Evolutionary conservation across 1,140 invertebrate genomes (phyloP).

Genomic region (Bombus ignitus): DNA sequence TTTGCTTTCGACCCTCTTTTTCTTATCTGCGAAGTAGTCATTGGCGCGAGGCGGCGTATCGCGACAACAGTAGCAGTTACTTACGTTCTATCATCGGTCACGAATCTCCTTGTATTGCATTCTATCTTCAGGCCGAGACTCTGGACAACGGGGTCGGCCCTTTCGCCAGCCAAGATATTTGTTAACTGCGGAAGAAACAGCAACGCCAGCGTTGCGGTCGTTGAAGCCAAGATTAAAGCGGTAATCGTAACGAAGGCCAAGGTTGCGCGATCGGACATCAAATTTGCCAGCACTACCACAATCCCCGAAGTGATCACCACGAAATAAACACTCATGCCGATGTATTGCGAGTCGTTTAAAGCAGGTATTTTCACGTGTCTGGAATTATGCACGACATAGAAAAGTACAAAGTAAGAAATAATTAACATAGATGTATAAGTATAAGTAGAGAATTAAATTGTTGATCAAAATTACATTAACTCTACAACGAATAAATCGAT

Average conservation of each 20-base stretch:
- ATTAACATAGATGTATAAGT: neutral
- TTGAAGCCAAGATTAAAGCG: conserved; percentile 91
- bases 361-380: conserved; percentile 98
- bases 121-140: conserved; percentile 94
- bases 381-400: neutral
- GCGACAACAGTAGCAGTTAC: neutral
- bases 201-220: conserved; percentile 92
- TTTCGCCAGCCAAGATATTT: conserved; percentile 86
- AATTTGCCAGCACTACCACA: conserved; percentile 92
- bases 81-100: conserved; percentile 87
- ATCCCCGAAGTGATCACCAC: conserved; percentile 94
- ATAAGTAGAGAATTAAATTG: neutral
- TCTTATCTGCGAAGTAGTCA: neutral
- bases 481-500: conserved; percentile 1
- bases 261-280: conserved; percentile 92
- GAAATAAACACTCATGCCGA: conserved; percentile 95
- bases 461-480: neutral
- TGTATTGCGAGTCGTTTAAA: conserved; percentile 98
- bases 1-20: neutral
- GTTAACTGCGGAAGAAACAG: conserved; percentile 93
- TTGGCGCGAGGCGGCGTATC: neutral
- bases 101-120: conserved; percentile 91
- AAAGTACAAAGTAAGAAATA: neutral
- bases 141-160: conserved; percentile 91
- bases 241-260: conserved; percentile 93